phyloP scores from a whole-genome alignment of 2,113 vertebrate genomes.

The Plecturocebus donacophilus region DNA sequence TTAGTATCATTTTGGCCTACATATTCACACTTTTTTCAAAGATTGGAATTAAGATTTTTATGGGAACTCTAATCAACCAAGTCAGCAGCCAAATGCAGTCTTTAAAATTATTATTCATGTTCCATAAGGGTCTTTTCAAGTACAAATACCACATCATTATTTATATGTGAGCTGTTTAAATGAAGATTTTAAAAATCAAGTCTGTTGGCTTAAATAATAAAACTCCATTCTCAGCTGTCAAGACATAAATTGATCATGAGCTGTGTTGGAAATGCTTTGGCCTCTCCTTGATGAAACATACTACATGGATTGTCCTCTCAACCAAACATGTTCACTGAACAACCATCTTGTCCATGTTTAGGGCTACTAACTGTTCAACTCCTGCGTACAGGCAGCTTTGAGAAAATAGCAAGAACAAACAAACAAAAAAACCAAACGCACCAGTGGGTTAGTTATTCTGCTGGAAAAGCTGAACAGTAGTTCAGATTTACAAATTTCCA shows the following conservation, averaged over 20 bases:
- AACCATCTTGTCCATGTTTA: not conserved
- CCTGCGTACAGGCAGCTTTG: not conserved
- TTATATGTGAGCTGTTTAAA: not conserved
- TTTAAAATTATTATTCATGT: constrained; percentile 19
- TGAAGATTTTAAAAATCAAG: not conserved
- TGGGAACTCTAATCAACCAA: constrained; percentile 2
- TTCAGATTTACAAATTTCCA: not conserved
- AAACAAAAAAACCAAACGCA: not conserved
- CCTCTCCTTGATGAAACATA: not conserved
- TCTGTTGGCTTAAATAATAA: not conserved
- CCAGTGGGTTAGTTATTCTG: not conserved
- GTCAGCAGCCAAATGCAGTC: not conserved
- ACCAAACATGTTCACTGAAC: not conserved
- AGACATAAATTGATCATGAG: not conserved
- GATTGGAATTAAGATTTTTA: constrained; percentile 3
- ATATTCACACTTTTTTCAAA: not conserved
- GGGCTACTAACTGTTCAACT: not conserved
- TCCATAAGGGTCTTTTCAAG: constrained; percentile 27
- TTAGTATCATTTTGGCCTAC: constrained; percentile 1
- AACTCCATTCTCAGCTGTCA: not conserved
- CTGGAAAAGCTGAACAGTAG: not conserved
- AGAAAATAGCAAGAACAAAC: not conserved
- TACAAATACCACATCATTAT: not conserved
- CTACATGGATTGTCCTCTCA: not conserved
- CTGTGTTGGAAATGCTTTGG: not conserved